Percentiles rank a stretch among this genome's conserved stretches.
These are phyloP conservation scores for Drosophila cardini DNA, from an alignment of 1,140 invertebrate genomes.

Conservation along the genomic window DNA sequence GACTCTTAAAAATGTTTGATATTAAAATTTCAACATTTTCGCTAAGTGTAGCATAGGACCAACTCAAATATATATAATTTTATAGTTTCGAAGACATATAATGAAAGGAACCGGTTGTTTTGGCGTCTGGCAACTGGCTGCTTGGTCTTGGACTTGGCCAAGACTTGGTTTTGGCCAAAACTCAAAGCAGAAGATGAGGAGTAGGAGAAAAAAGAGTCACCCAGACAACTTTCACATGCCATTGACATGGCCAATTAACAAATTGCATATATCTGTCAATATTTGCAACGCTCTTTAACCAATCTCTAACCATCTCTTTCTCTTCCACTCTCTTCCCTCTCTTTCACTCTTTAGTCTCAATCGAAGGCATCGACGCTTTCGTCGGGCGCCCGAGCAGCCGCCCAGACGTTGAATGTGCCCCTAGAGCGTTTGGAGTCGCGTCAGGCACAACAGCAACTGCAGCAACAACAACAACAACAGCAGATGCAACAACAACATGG, in stretches of 20 bases:
- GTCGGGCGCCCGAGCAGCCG: slow-evolving; percentile 81
- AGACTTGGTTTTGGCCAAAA: slow-evolving; percentile 42
- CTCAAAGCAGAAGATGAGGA: too few relatives aligned
- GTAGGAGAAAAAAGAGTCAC: slow-evolving; percentile 38
- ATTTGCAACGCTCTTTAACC: slow-evolving; percentile 3
- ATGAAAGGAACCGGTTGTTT: slow-evolving; percentile 6
- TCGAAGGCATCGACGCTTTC: slow-evolving; percentile 83
- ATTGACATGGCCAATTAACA: slow-evolving; percentile 70
- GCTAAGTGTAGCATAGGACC: not conserved
- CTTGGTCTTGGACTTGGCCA: not conserved
- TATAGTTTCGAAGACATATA: not conserved
- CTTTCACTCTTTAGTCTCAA: slow-evolving; percentile 63
- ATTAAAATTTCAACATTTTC: too few relatives aligned
- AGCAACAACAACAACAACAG: slow-evolving; percentile 28
- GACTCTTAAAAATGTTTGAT: too few relatives aligned
- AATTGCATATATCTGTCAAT: slow-evolving; percentile 42
- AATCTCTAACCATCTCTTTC: not conserved
- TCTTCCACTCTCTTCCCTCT: too few relatives aligned
- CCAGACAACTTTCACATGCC: slow-evolving; percentile 77
- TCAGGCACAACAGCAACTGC: slow-evolving; percentile 64
- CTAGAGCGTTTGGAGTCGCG: slow-evolving; percentile 82
- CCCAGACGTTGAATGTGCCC: slow-evolving; percentile 84
- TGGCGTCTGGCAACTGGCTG: slow-evolving; percentile 20
- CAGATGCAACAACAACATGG: not conserved
- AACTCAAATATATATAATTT: not conserved